Conservation (phyloP, 2,113 vertebrate genomes). For the Brevimyrus niger region DNA sequence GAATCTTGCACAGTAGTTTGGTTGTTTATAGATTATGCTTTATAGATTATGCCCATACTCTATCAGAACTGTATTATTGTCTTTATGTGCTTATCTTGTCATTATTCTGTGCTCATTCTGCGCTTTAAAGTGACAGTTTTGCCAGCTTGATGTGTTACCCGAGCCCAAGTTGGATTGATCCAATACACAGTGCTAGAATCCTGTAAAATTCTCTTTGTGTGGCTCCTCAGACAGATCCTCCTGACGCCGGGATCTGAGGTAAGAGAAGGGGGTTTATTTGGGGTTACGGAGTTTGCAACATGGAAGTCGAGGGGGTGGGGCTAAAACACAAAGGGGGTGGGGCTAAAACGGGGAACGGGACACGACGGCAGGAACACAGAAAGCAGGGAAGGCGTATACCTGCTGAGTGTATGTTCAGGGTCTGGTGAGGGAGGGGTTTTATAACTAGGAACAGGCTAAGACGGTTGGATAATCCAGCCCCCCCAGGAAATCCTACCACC, state of each 20-base stretch:
- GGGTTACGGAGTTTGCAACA: neutral
- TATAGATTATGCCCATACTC: neutral
- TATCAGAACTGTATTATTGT: neutral
- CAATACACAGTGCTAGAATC: neutral
- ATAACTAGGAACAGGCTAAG: no score
- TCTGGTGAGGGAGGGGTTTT: neutral
- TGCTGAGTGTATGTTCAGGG: neutral
- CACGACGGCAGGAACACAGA: neutral
- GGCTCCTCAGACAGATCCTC: neutral
- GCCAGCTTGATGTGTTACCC: neutral
- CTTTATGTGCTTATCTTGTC: neutral
- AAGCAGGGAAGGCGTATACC: neutral
- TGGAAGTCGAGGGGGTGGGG: neutral
- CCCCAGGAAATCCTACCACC: neutral
- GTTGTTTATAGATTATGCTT: neutral
- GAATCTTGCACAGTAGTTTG: neutral
- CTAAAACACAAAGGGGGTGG: neutral
- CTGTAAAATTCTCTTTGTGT: neutral
- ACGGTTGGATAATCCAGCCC: no score
- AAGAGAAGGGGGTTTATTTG: neutral
- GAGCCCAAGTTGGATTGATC: neutral
- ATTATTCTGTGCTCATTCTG: neutral
- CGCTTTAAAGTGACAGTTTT: neutral
- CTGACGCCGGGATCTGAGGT: neutral
- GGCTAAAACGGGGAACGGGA: neutral